Evolutionary conservation across 2,113 vertebrate species (phyloP).

Genomic region (Cyanoderma ruficeps): DNA sequence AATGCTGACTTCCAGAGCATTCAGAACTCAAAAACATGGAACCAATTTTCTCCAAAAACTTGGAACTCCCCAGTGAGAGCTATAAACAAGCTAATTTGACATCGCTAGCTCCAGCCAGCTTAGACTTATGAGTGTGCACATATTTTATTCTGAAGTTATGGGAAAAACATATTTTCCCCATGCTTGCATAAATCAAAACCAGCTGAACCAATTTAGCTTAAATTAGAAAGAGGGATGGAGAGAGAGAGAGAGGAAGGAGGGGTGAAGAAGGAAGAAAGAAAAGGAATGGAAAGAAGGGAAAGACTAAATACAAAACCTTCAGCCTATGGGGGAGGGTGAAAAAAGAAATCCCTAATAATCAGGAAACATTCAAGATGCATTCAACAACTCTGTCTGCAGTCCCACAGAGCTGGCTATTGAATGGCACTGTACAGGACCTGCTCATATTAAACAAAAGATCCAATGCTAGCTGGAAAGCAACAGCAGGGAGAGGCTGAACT

Average conservation of each 20-base stretch:
- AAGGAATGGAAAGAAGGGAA: neutral
- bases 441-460: neutral
- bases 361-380: neutral
- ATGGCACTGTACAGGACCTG: neutral
- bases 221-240: neutral
- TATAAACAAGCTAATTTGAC: slow-evolving; percentile 74
- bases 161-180: slow-evolving; percentile 65
- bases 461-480: neutral
- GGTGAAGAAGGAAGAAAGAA: neutral
- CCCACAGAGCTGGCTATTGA: neutral
- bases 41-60: slow-evolving; percentile 56
- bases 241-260: neutral
- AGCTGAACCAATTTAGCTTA: slow-evolving; percentile 57
- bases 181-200: slow-evolving; percentile 66
- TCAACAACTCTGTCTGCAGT: neutral
- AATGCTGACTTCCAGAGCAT: slow-evolving; percentile 15
- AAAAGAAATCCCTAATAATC: neutral
- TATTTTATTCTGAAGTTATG: slow-evolving; percentile 66
- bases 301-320: neutral
- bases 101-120: slow-evolving; percentile 45
- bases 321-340: rapidly evolving
- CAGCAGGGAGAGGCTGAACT: neutral
- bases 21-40: slow-evolving; percentile 43
- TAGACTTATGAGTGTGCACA: slow-evolving; percentile 60
- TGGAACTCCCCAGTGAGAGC: slow-evolving; percentile 54